These are phyloP conservation scores for Pavo muticus DNA, from an alignment of 2,113 vertebrate genomes.

Conservation along the genomic window DNA sequence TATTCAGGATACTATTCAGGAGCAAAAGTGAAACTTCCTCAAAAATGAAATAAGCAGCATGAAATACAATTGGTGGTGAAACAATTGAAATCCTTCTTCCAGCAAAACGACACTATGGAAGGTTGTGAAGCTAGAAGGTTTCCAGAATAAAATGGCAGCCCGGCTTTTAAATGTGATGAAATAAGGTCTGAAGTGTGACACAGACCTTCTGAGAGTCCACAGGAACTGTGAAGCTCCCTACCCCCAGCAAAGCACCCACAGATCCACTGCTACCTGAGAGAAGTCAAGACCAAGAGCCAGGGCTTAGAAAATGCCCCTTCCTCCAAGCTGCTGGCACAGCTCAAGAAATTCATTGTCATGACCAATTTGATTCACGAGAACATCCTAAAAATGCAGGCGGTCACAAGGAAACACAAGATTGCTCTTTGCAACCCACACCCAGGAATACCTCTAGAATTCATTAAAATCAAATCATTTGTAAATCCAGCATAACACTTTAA, in stretches of 20 bases:
- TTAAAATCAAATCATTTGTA: conserved; percentile 2
- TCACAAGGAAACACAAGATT: neutral
- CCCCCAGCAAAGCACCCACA: neutral
- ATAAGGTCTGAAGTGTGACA: neutral
- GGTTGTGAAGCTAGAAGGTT: neutral
- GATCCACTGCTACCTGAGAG: neutral
- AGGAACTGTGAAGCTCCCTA: neutral
- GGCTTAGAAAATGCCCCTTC: neutral
- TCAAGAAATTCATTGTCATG: neutral
- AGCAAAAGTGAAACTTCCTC: conserved; percentile 1
- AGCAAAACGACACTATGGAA: neutral
- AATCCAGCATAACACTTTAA: conserved; percentile 18
- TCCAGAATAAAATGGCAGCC: neutral
- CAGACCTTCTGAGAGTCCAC: neutral
- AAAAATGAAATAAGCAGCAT: neutral
- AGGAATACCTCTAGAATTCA: neutral
- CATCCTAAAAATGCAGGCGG: neutral
- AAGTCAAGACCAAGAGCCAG: neutral
- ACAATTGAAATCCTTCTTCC: neutral
- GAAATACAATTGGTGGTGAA: neutral
- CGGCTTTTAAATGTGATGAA: neutral
- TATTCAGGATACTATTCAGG: neutral
- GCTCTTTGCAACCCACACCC: neutral
- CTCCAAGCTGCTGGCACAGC: neutral
- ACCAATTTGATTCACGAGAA: neutral